phyloP scores from a whole-genome alignment of 2,888 invertebrate species.

The Mechanitis messenoides region DNA sequence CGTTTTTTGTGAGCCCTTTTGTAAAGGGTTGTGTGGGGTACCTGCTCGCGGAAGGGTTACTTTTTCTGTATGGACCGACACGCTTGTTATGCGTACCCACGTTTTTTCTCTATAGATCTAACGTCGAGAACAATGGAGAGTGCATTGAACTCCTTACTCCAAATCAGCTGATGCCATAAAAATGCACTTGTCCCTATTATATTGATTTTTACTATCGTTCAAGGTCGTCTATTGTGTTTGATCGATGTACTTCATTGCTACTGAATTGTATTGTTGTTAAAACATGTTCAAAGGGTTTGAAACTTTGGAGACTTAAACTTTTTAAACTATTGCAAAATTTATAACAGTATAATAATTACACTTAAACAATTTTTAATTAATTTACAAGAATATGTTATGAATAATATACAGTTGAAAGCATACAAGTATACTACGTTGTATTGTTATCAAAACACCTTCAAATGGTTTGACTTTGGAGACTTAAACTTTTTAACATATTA shows the following conservation, averaged over 20 bases:
- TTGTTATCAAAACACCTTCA: slow-evolving; percentile 2
- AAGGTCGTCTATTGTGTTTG: slow-evolving; percentile 50
- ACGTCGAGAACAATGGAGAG: slow-evolving; percentile 59
- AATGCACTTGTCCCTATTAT: slow-evolving; percentile 64
- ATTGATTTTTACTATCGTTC: slow-evolving; percentile 65
- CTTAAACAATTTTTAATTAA: too few species aligned
- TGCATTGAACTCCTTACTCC: slow-evolving; percentile 66
- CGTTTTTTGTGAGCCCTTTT: slow-evolving; percentile 72
- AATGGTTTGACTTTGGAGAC: too few species aligned
- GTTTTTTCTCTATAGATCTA: slow-evolving; percentile 56
- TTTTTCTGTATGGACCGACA: slow-evolving; percentile 63
- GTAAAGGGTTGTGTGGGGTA: slow-evolving; percentile 74
- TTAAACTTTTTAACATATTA: too few species aligned
- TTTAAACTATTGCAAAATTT: too few species aligned
- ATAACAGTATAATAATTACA: too few species aligned
- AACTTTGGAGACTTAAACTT: too few species aligned
- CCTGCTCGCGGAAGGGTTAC: slow-evolving; percentile 73
- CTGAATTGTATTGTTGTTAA: slow-evolving; percentile 15
- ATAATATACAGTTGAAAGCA: too few species aligned
- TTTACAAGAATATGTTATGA: too few species aligned
- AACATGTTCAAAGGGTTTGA: too few species aligned
- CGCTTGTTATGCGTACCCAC: slow-evolving; percentile 49
- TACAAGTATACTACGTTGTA: not conserved
- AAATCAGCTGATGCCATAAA: slow-evolving; percentile 72
- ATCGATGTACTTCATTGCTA: slow-evolving; percentile 24